Percentiles rank a stretch among this genome's conserved stretches.
Evolutionary conservation across 2,797 vertebrate species (phyloP).

Genomic region (Sebastes minor): DNA sequence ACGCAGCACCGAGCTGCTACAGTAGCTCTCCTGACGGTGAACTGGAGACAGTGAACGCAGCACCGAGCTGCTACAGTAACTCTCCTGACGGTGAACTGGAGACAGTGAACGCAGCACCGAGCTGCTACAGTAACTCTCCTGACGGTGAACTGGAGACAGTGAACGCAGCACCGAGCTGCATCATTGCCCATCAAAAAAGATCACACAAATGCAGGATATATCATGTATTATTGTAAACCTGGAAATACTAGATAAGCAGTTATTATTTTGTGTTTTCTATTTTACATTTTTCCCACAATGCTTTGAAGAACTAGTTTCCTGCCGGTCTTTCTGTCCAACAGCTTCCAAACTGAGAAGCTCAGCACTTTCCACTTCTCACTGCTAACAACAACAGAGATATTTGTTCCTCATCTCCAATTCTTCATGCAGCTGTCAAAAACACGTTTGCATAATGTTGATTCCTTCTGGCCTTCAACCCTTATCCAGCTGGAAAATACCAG

Average conservation of each 20-base stretch:
- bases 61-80: too few relatives aligned
- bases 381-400: not conserved
- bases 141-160: too few relatives aligned
- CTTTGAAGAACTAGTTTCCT: not conserved
- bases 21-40: too few relatives aligned
- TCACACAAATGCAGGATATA: not conserved
- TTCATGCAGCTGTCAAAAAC: slow-evolving; percentile 2
- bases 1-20: too few relatives aligned
- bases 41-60: too few relatives aligned
- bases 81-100: too few relatives aligned
- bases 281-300: not conserved
- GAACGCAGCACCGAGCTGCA: too few relatives aligned
- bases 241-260: not conserved
- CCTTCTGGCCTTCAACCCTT: not conserved
- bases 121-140: too few relatives aligned
- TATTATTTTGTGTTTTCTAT: not conserved
- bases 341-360: slow-evolving; percentile 19
- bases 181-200: too few relatives aligned
- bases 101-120: too few relatives aligned
- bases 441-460: slow-evolving; percentile 3
- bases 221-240: not conserved
- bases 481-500: not conserved
- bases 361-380: slow-evolving; percentile 10
- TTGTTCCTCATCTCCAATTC: slow-evolving; percentile 4
- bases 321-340: slow-evolving; percentile 20